Evolutionary conservation across 37 sponge, comb jelly and placozoan genomes (phyloP).

Genomic region (Amphimedon queenslandica): DNA sequence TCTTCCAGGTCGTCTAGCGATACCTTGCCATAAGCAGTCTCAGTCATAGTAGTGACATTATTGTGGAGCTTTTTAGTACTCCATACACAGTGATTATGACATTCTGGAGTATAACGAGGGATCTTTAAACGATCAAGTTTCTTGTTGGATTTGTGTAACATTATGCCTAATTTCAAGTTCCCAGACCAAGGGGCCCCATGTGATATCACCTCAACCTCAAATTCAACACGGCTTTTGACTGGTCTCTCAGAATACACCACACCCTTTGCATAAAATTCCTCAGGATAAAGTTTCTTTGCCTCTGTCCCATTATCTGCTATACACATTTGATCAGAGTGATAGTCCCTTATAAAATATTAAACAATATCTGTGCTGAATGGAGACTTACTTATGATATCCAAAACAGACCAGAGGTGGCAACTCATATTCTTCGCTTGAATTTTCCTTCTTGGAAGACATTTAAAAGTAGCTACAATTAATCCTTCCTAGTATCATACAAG

Average conservation of each 20-base stretch:
- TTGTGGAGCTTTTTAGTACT: conserved; percentile 71
- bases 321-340: background rate
- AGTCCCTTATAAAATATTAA: too few relatives aligned
- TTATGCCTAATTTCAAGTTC: conserved; percentile 76
- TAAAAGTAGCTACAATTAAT: too few relatives aligned
- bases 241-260: conserved; percentile 56
- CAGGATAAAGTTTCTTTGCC: conserved; percentile 66
- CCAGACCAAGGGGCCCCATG: conserved; percentile 83
- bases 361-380: too few relatives aligned
- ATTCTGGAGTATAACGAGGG: conserved; percentile 82
- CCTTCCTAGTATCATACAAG: too few relatives aligned
- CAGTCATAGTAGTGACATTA: conserved; percentile 13
- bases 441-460: too few relatives aligned
- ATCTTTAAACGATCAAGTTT: too few relatives aligned
- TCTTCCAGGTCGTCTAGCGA: conserved; percentile 62
- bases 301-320: conserved; percentile 27
- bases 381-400: too few relatives aligned
- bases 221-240: conserved; percentile 60
- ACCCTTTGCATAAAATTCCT: conserved; percentile 60
- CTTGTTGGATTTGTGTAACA: too few relatives aligned
- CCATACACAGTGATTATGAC: conserved; percentile 67
- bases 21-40: conserved; percentile 35
- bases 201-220: conserved; percentile 64
- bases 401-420: conserved; percentile 28
- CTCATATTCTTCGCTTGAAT: background rate